phyloP scores from a whole-genome alignment of 2,113 vertebrate genomes.

The Tursiops truncatus region DNA sequence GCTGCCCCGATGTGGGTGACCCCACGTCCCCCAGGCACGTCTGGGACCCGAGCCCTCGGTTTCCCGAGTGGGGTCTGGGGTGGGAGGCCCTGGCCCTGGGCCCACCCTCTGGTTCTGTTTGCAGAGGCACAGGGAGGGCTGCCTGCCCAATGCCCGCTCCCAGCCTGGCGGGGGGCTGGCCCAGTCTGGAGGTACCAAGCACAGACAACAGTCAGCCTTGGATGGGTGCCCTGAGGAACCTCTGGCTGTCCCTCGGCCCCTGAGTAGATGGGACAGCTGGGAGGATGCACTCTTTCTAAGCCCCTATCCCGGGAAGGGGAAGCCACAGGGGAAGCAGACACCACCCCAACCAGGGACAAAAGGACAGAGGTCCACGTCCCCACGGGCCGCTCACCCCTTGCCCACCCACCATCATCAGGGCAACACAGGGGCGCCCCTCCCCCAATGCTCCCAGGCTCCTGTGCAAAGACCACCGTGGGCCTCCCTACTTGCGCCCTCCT shows the following conservation, averaged over 20 bases:
- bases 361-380: not conserved
- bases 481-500: rapidly evolving
- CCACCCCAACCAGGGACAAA: not conserved
- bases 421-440: rapidly evolving
- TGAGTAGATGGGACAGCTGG: rapidly evolving
- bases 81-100: not conserved
- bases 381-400: rapidly evolving
- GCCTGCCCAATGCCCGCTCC: rapidly evolving
- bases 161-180: not conserved
- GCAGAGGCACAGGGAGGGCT: not conserved
- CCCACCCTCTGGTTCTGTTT: not conserved
- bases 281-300: not conserved
- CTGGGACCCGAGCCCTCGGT: not conserved
- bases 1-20: not conserved
- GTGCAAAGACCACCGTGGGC: not conserved
- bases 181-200: not conserved
- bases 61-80: not conserved
- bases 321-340: rapidly evolving
- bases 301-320: rapidly evolving
- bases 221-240: not conserved
- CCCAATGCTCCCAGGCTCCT: rapidly evolving
- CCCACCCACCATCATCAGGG: not conserved
- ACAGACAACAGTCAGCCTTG: not conserved
- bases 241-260: rapidly evolving
- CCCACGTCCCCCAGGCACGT: not conserved